Percentiles rank a stretch among this genome's conserved stretches.
Evolutionary conservation across 2,888 invertebrate species (phyloP).

Genomic region (Cistogaster globosa): DNA sequence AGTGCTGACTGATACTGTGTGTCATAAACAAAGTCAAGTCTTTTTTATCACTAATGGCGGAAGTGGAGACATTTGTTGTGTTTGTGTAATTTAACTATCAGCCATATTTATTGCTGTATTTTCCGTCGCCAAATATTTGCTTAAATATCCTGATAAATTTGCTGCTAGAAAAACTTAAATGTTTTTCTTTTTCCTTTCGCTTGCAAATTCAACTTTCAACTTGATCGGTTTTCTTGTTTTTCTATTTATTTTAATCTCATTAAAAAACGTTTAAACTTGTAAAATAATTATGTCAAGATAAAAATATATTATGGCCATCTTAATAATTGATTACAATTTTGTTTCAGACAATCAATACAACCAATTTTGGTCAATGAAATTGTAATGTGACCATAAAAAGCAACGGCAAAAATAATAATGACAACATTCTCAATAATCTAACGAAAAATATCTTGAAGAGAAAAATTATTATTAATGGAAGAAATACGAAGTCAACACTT

Average conservation of each 20-base stretch:
- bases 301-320: conserved; percentile 35
- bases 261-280: conserved; percentile 51
- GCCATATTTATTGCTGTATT: conserved; percentile 49
- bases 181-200: too few species aligned
- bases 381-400: not conserved
- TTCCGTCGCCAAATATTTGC: conserved; percentile 61
- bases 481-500: too few species aligned
- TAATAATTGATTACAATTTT: conserved; percentile 17
- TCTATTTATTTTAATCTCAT: conserved; percentile 12
- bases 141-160: conserved; percentile 33
- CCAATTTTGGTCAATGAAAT: conserved; percentile 25
- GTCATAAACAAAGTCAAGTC: conserved; percentile 26
- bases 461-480: not conserved
- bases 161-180: too few species aligned
- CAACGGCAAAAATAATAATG: conserved; percentile 1
- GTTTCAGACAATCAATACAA: conserved; percentile 6
- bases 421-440: conserved; percentile 34
- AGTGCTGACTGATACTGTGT: not conserved
- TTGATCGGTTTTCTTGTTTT: not conserved
- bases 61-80: conserved; percentile 25
- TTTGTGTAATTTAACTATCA: conserved; percentile 22
- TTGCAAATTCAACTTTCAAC: too few species aligned
- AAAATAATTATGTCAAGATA: conserved; percentile 51
- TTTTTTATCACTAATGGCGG: conserved; percentile 50
- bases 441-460: conserved; percentile 4